Evolutionary conservation across 2,888 invertebrate species (phyloP).

Genomic region (Laothoe populi): DNA sequence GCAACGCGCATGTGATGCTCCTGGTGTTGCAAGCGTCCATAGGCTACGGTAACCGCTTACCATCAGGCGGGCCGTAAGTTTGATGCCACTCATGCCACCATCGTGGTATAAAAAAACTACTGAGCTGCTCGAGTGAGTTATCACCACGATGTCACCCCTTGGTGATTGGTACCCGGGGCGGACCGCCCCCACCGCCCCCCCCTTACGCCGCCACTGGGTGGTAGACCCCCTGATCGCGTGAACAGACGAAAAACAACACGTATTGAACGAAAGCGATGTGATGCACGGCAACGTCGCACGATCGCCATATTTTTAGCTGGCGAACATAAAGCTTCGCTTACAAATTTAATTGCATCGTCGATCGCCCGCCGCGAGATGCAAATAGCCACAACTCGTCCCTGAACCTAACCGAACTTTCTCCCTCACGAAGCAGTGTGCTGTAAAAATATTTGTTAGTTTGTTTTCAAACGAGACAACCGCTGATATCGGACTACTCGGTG

Average conservation of each 20-base stretch:
- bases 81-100: too few relatives aligned
- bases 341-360: conserved; percentile 83
- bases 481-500: conserved; percentile 23
- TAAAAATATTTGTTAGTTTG: conserved; percentile 56
- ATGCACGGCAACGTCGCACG: conserved; percentile 64
- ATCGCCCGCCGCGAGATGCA: conserved; percentile 79
- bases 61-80: too few relatives aligned
- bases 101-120: too few relatives aligned
- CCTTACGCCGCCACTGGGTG: too few relatives aligned
- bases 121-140: too few relatives aligned
- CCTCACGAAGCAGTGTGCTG: conserved; percentile 49
- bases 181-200: too few relatives aligned
- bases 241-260: not conserved
- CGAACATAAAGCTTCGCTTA: conserved; percentile 77
- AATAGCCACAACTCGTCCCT: conserved; percentile 79
- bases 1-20: too few relatives aligned
- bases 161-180: too few relatives aligned
- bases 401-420: conserved; percentile 82
- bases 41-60: too few relatives aligned
- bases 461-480: conserved; percentile 45
- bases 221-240: too few relatives aligned
- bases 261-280: conserved; percentile 49
- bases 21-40: too few relatives aligned
- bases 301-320: conserved; percentile 71
- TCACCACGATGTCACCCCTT: too few relatives aligned